These are phyloP conservation scores for Tortricodes alternella DNA, from an alignment of 2,888 invertebrate genomes.

Conservation along the genomic window DNA sequence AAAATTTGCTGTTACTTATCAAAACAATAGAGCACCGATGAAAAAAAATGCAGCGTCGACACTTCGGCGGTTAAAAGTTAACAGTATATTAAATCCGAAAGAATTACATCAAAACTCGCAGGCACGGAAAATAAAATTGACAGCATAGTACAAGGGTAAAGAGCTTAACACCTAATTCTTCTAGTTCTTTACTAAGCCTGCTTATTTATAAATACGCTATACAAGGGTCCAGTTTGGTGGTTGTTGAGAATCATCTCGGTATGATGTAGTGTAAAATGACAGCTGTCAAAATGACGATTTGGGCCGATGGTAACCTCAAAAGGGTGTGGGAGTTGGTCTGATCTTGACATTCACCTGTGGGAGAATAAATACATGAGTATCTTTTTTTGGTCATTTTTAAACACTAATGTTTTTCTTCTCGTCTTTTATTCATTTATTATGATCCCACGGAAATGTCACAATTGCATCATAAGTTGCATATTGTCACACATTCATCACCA, in stretches of 20 bases:
- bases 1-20: too few relatives aligned
- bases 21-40: too few relatives aligned
- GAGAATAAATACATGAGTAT: slow-evolving; percentile 33
- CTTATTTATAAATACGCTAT: slow-evolving; percentile 42
- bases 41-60: too few relatives aligned
- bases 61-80: neutral
- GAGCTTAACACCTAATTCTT: slow-evolving; percentile 19
- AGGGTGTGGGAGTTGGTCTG: slow-evolving; percentile 59
- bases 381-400: too few relatives aligned
- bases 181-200: slow-evolving; percentile 28
- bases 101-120: slow-evolving; percentile 28
- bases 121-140: slow-evolving; percentile 26
- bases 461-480: too few relatives aligned
- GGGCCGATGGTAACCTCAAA: slow-evolving; percentile 51
- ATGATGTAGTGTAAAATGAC: slow-evolving; percentile 59
- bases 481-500: too few relatives aligned
- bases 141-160: slow-evolving; percentile 25
- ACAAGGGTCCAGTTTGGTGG: slow-evolving; percentile 48
- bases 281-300: slow-evolving; percentile 46
- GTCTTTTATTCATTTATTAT: too few relatives aligned
- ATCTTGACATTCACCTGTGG: slow-evolving; percentile 85
- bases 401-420: too few relatives aligned
- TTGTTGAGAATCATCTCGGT: slow-evolving; percentile 70
- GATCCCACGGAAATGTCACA: too few relatives aligned
- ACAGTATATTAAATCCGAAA: neutral